Percentiles rank a stretch among this genome's conserved stretches.
Evolutionary conservation across 1,140 invertebrate genomes (phyloP).

Genomic region (Drosophila pallidifrons): DNA sequence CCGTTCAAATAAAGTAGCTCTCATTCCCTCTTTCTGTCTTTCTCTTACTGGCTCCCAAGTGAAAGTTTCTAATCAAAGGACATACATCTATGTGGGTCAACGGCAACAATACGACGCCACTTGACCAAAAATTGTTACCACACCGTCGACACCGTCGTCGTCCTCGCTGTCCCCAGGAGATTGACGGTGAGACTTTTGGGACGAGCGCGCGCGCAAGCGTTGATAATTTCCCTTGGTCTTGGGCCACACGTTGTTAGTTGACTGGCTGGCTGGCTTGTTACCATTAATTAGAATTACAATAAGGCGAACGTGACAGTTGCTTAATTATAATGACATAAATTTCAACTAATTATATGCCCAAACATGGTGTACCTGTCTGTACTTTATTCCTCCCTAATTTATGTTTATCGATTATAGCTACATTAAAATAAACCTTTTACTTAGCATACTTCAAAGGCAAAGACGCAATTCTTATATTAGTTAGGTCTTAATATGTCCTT

Average conservation of each 20-base stretch:
- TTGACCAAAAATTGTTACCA: constrained; percentile 35
- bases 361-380: constrained; percentile 7
- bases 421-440: not conserved
- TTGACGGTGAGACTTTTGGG: not conserved
- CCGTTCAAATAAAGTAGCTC: constrained; percentile 8
- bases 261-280: constrained; percentile 49
- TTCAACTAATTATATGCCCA: constrained; percentile 50
- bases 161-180: constrained; percentile 6
- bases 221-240: constrained; percentile 53
- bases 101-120: constrained; percentile 31
- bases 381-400: constrained; percentile 5
- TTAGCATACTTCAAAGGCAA: not conserved
- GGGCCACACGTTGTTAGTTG: constrained; percentile 56
- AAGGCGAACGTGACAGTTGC: constrained; percentile 45
- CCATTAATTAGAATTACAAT: constrained; percentile 65
- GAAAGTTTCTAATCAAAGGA: constrained; percentile 44
- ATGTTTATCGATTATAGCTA: constrained; percentile 9
- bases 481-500: not conserved
- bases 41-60: not conserved
- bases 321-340: constrained; percentile 64
- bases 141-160: no score
- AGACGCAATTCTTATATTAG: not conserved
- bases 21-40: not conserved
- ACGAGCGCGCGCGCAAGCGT: not conserved
- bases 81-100: constrained; percentile 72